Evolutionary conservation across 2,888 invertebrate genomes (phyloP).

Genomic region (Cactoblastis cactorum): DNA sequence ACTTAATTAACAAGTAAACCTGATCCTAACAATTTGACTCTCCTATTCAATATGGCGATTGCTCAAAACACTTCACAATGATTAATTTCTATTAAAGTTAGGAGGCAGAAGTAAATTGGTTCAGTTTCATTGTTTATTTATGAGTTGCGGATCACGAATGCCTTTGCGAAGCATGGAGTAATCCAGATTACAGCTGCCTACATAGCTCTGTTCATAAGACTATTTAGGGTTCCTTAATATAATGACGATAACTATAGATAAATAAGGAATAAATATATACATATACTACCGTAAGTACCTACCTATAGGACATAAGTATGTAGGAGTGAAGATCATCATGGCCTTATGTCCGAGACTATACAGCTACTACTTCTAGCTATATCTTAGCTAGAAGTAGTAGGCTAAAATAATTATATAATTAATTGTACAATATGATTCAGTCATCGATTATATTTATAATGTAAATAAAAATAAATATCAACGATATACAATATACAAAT

Average conservation of each 20-base stretch:
- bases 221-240: neutral
- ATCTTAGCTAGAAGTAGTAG: too few species aligned
- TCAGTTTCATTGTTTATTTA: constrained; percentile 44
- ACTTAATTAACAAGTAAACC: constrained; percentile 6
- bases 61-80: constrained; percentile 6
- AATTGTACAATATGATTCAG: too few species aligned
- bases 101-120: constrained; percentile 11
- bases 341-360: too few species aligned
- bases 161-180: constrained; percentile 32
- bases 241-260: neutral
- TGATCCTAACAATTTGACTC: constrained; percentile 5
- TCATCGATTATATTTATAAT: too few species aligned
- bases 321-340: too few species aligned
- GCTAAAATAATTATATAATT: too few species aligned
- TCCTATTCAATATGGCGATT: constrained; percentile 4
- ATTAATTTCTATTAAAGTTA: constrained; percentile 9
- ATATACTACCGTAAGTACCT: too few species aligned
- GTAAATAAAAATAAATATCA: too few species aligned
- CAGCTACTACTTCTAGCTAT: too few species aligned
- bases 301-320: too few species aligned
- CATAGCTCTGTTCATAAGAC: constrained; percentile 24
- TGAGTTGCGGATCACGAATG: constrained; percentile 41
- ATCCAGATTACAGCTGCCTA: constrained; percentile 37
- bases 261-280: too few species aligned
- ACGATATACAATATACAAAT: too few species aligned